Evolutionary conservation across 2,797 vertebrate genomes (phyloP).

Genomic region (Urocyon cinereoargenteus): DNA sequence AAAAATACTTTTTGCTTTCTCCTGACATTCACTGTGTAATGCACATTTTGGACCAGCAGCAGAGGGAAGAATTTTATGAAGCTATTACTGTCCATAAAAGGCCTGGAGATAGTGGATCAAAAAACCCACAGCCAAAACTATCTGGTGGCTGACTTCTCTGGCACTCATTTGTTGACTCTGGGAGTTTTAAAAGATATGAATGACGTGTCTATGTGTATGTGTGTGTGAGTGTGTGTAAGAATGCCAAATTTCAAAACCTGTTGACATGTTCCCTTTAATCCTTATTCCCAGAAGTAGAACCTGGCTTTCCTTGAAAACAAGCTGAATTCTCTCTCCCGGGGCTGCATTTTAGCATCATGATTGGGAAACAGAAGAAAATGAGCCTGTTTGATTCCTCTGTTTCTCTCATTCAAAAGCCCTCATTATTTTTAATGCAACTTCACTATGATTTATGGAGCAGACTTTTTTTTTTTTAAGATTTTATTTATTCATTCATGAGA

Average conservation of each 20-base stretch:
- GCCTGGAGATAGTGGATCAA: neutral
- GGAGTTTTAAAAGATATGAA: conserved; percentile 11
- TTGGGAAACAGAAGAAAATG: neutral
- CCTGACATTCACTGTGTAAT: neutral
- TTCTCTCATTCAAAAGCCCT: neutral
- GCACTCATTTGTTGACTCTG: neutral
- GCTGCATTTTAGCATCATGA: neutral
- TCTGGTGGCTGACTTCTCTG: neutral
- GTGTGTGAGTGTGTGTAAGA: neutral
- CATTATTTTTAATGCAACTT: neutral
- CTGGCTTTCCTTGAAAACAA: neutral
- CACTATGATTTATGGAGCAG: neutral
- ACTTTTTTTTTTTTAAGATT: neutral
- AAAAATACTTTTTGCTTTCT: neutral
- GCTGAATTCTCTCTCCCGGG: neutral
- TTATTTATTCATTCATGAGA: too few relatives aligned
- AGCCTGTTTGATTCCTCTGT: neutral
- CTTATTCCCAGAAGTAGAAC: neutral
- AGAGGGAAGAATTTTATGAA: neutral
- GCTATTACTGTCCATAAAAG: neutral
- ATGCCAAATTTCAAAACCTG: conserved; percentile 20
- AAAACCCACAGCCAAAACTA: neutral
- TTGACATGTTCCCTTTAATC: neutral
- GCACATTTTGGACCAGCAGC: neutral
- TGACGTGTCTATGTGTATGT: neutral